Percentiles rank a stretch among this genome's conserved stretches.
Conservation (phyloP, 2,888 invertebrate species). For the Crioceris asparagi region DNA sequence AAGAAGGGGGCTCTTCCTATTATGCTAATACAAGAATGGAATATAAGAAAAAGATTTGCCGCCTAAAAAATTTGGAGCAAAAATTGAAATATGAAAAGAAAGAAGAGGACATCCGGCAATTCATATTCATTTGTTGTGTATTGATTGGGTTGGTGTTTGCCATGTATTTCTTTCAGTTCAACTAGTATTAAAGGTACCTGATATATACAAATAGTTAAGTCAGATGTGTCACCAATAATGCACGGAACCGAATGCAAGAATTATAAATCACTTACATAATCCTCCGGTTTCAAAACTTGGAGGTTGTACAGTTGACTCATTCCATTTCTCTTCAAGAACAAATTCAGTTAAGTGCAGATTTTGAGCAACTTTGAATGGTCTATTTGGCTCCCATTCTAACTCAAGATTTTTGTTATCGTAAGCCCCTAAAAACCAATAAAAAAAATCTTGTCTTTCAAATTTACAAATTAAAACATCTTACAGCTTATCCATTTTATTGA, state of each 20-base stretch:
- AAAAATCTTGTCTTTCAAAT: conserved; percentile 2
- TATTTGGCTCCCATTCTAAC: conserved; percentile 63
- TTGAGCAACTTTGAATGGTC: conserved; percentile 63
- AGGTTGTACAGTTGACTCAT: conserved; percentile 58
- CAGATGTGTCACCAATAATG: too few relatives aligned
- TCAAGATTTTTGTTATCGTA: conserved; percentile 67
- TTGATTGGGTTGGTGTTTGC: conserved; percentile 15
- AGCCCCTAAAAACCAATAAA: conserved; percentile 51
- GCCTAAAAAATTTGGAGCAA: conserved; percentile 5
- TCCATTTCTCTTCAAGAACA: conserved; percentile 58
- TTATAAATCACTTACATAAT: conserved; percentile 44
- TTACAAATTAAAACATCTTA: conserved; percentile 13
- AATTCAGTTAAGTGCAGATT: conserved; percentile 76
- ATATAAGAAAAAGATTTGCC: too few relatives aligned
- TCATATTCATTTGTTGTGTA: conserved; percentile 19
- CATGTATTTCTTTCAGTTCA: conserved; percentile 16
- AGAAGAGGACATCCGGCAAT: conserved; percentile 20
- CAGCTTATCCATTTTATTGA: conserved; percentile 49
- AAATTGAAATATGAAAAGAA: conserved; percentile 11
- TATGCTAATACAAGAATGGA: too few relatives aligned
- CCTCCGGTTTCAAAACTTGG: conserved; percentile 56
- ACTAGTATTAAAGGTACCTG: too few relatives aligned
- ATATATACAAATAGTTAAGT: too few relatives aligned
- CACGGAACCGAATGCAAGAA: too few relatives aligned
- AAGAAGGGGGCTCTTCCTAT: too few relatives aligned